Conservation (phyloP, 2,113 vertebrate species). For the Dolichallabes microphthalmus region DNA sequence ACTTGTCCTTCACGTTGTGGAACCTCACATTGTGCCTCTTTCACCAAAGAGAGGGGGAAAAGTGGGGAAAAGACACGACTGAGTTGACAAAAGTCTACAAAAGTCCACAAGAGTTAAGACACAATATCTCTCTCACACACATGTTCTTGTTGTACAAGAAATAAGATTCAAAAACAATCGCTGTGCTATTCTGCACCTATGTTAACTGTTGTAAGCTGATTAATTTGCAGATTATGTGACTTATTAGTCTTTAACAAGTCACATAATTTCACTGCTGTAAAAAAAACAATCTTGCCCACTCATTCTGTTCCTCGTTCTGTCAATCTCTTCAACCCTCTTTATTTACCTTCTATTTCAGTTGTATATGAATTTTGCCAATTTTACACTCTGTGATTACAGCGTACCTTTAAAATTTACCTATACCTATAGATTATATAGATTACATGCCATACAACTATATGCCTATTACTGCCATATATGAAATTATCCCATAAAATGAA, state of each 20-base stretch:
- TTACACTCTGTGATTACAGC: not conserved
- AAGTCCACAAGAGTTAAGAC: no score
- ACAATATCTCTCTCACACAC: not conserved
- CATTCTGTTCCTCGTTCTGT: not conserved
- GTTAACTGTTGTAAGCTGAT: not conserved
- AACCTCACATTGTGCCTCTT: not conserved
- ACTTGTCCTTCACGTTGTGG: not conserved
- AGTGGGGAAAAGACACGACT: not conserved
- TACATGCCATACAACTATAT: not conserved
- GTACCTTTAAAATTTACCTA: not conserved
- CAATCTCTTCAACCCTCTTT: not conserved
- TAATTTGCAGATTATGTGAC: not conserved
- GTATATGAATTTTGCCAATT: not conserved
- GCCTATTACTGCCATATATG: no score
- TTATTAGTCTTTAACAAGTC: not conserved
- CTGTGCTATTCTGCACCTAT: not conserved
- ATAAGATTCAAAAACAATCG: not conserved
- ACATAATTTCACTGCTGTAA: not conserved
- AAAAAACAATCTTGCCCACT: not conserved
- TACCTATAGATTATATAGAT: no score
- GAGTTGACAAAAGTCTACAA: no score
- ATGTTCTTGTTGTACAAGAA: not conserved
- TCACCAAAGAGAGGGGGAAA: not conserved
- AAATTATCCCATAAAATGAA: not conserved
- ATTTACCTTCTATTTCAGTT: not conserved